phyloP scores from a whole-genome alignment of 2,113 vertebrate species.

The Bothrops jararaca region DNA sequence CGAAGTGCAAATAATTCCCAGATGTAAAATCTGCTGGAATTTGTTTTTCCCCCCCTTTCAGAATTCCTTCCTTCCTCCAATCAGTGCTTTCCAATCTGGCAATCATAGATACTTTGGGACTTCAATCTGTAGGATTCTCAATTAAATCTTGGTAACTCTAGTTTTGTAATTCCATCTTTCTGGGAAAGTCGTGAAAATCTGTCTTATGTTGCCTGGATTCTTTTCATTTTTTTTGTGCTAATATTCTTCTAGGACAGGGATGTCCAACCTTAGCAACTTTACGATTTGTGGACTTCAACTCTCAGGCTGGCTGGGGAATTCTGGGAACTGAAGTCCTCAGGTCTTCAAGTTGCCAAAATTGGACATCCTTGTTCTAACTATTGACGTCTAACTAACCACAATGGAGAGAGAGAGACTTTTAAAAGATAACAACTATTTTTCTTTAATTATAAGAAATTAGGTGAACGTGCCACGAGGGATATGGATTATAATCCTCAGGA shows the following conservation, averaged over 20 bases:
- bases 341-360: too few relatives aligned
- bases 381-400: too few relatives aligned
- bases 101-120: not conserved
- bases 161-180: not conserved
- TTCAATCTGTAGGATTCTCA: not conserved
- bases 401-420: not conserved
- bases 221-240: not conserved
- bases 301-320: not conserved
- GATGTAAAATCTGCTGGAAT: conserved; percentile 39
- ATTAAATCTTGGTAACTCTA: not conserved
- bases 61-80: not conserved
- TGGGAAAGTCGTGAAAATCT: not conserved
- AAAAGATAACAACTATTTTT: not conserved
- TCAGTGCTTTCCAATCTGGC: not conserved
- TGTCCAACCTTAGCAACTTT: not conserved
- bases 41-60: not conserved
- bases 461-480: not conserved
- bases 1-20: conserved; percentile 24
- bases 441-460: not conserved
- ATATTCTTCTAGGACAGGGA: not conserved
- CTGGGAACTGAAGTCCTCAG: too few relatives aligned
- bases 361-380: too few relatives aligned
- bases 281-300: not conserved
- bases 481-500: not conserved
- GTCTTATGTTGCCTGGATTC: not conserved